Percentiles rank a stretch among this genome's conserved stretches.
Evolutionary conservation across 2,113 vertebrate species (phyloP).

Genomic region (Prunella fulvescens): DNA sequence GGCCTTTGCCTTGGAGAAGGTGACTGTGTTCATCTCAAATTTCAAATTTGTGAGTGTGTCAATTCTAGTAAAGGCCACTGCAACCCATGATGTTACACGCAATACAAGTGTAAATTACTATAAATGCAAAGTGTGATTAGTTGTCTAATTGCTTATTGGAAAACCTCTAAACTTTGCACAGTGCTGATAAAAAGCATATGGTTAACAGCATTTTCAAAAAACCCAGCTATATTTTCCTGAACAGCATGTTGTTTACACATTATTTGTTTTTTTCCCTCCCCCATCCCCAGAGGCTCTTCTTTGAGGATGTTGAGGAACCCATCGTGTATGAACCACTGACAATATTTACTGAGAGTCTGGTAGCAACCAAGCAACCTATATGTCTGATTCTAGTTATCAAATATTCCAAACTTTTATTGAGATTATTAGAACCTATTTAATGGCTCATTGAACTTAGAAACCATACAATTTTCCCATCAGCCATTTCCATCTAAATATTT

Average conservation of each 20-base stretch:
- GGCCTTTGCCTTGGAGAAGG: neutral
- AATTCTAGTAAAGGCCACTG: neutral
- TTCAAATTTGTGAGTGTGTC: neutral
- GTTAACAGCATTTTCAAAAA: neutral
- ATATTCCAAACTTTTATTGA: conserved; percentile 43
- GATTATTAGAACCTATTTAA: conserved; percentile 59
- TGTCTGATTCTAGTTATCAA: conserved; percentile 34
- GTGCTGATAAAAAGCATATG: neutral
- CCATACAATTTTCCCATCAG: conserved; percentile 47
- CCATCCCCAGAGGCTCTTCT: neutral
- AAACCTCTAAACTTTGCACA: neutral
- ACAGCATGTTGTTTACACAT: neutral
- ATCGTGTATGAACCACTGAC: neutral
- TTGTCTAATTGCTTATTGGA: neutral
- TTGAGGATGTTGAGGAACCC: neutral
- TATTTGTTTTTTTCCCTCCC: neutral
- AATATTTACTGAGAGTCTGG: conserved; percentile 26
- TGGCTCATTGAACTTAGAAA: conserved; percentile 47
- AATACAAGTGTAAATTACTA: neutral
- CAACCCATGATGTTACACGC: neutral
- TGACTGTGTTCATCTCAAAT: neutral
- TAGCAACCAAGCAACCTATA: conserved; percentile 9
- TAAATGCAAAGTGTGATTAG: neutral
- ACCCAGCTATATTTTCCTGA: neutral
- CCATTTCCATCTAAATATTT: conserved; percentile 50